Conservation (phyloP, 2,113 vertebrate genomes). For the Eleginops maclovinus region DNA sequence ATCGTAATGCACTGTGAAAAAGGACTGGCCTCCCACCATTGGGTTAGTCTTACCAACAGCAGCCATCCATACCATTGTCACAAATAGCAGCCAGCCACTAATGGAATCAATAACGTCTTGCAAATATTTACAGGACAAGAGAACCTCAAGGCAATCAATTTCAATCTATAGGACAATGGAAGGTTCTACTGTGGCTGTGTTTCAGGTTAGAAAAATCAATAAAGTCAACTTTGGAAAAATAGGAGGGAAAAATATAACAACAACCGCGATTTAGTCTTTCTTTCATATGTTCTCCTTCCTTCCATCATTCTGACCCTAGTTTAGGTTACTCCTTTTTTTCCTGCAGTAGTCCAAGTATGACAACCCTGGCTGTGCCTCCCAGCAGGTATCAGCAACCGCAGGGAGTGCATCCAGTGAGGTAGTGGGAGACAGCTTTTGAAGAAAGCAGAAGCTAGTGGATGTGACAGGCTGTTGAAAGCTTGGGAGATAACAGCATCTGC, state of each 20-base stretch:
- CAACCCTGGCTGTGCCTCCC: conserved; percentile 63
- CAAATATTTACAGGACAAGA: conserved; percentile 83
- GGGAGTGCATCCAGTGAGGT: conserved; percentile 58
- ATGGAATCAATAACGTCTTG: conserved; percentile 80
- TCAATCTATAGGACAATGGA: conserved; percentile 75
- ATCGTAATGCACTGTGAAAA: conserved; percentile 52
- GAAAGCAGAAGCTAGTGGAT: conserved; percentile 70
- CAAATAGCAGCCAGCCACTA: conserved; percentile 73
- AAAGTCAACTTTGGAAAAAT: conserved; percentile 66
- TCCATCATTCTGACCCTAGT: conserved; percentile 64
- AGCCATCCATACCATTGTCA: conserved; percentile 69
- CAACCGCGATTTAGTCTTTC: conserved; percentile 60
- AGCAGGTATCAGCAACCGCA: conserved; percentile 56
- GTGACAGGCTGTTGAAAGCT: conserved; percentile 79
- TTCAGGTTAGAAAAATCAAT: conserved; percentile 77
- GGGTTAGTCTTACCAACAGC: conserved; percentile 62
- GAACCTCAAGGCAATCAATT: conserved; percentile 74
- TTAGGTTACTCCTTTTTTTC: conserved; percentile 20
- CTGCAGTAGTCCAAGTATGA: conserved; percentile 58
- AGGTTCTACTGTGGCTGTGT: conserved; percentile 71
- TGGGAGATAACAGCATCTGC: conserved; percentile 74
- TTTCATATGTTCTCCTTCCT: conserved; percentile 50
- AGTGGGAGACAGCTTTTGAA: conserved; percentile 72
- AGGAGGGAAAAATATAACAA: conserved; percentile 55
- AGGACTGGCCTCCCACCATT: conserved; percentile 40